Percentiles rank a stretch among this genome's conserved stretches.
Conservation (phyloP, 2,888 invertebrate species). For the Calameuta pallipes region DNA sequence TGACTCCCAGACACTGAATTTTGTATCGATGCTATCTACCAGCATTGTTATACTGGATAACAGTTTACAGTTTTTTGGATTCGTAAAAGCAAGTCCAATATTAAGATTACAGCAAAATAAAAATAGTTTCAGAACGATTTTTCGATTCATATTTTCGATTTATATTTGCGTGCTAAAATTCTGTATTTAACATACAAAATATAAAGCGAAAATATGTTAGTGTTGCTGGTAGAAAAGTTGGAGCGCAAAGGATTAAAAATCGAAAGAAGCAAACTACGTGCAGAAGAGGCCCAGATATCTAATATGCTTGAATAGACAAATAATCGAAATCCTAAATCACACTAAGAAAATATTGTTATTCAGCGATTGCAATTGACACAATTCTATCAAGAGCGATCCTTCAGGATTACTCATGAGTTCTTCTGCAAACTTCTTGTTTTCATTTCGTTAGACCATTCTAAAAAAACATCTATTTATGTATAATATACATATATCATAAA, state of each 20-base stretch:
- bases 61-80: no score
- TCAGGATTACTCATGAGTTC: neutral
- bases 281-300: neutral
- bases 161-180: no score
- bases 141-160: no score
- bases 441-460: slow-evolving; percentile 10
- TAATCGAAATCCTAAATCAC: neutral
- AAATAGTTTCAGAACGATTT: no score
- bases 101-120: no score
- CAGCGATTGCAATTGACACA: neutral
- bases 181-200: no score
- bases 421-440: neutral
- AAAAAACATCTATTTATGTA: slow-evolving; percentile 28
- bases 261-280: neutral
- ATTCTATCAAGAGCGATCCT: neutral
- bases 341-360: neutral
- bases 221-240: no score
- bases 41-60: no score
- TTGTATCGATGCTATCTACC: no score
- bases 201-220: no score
- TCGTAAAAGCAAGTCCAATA: no score
- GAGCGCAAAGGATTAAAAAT: neutral
- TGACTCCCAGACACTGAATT: no score
- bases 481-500: slow-evolving; percentile 26
- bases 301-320: neutral